Conservation (phyloP, 2,888 invertebrate species). For the Cryptus viduatorius region DNA sequence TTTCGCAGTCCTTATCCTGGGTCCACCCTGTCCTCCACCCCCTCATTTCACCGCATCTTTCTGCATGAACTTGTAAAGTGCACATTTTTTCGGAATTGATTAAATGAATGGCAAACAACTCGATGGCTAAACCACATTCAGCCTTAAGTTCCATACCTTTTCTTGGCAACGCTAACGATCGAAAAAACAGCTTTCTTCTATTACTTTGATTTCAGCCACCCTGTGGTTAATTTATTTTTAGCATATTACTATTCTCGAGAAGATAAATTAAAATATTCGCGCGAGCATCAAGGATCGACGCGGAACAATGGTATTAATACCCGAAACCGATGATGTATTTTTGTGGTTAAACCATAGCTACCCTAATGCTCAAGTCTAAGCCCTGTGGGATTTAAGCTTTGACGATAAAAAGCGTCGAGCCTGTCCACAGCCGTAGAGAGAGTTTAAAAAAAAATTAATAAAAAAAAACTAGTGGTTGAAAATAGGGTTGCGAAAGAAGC, state of each 20-base stretch:
- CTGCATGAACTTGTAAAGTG: conserved; percentile 1
- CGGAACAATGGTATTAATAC: too few relatives aligned
- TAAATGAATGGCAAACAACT: conserved; percentile 60
- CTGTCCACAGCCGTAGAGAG: conserved; percentile 9
- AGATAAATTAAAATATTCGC: too few relatives aligned
- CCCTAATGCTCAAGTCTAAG: background rate
- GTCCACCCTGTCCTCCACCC: conserved; percentile 27
- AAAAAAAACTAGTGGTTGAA: conserved; percentile 57
- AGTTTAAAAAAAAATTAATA: background rate
- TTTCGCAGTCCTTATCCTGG: background rate
- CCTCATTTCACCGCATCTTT: background rate
- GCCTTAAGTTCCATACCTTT: background rate
- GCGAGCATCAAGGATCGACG: too few relatives aligned
- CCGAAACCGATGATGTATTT: background rate
- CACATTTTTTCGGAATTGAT: conserved; percentile 43
- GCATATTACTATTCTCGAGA: background rate
- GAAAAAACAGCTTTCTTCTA: background rate
- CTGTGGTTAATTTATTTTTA: background rate
- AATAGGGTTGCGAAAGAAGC: conserved; percentile 60
- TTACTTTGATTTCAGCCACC: background rate
- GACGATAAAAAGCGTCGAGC: conserved; percentile 39
- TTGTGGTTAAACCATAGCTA: background rate
- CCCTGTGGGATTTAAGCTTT: conserved; percentile 22
- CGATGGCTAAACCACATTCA: background rate
- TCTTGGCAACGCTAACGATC: background rate